Evolutionary conservation across 2,797 vertebrate species (phyloP).

Genomic region (Sorex maritimensis): DNA sequence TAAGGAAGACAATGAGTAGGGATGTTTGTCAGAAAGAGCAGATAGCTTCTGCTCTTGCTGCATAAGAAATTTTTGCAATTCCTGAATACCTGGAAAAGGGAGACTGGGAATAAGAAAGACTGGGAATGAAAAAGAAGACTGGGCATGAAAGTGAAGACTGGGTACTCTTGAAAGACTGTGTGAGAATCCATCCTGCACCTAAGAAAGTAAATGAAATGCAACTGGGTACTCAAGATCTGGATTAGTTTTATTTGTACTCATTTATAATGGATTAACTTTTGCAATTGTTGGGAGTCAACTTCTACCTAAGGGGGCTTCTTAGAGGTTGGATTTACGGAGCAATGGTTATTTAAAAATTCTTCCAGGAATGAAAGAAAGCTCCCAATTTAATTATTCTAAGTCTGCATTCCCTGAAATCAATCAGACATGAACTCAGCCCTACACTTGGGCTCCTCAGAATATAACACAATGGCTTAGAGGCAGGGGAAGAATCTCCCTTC

Average conservation of each 20-base stretch:
- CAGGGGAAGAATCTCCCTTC: neutral
- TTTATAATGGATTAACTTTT: constrained; percentile 48
- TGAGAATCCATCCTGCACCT: neutral
- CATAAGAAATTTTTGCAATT: neutral
- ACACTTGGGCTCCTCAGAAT: neutral
- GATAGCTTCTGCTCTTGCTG: neutral
- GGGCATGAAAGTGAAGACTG: neutral
- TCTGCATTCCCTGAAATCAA: constrained; percentile 43
- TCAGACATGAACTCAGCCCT: neutral
- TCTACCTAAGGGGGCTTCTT: constrained; percentile 22
- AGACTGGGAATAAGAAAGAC: neutral
- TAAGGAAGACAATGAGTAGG: neutral
- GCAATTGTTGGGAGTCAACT: constrained; percentile 18
- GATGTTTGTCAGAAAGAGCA: neutral
- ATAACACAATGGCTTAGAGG: neutral
- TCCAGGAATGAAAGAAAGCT: constrained; percentile 42
- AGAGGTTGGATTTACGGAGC: neutral
- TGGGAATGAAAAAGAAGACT: neutral
- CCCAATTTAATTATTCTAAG: constrained; percentile 33
- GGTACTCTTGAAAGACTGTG: neutral
- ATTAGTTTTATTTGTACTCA: neutral
- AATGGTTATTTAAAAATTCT: constrained; percentile 62
- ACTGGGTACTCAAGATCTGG: neutral
- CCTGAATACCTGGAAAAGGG: neutral
- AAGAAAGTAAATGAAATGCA: neutral